These are phyloP conservation scores for Capricornis sumatraensis DNA, from an alignment of 2,113 vertebrate genomes.

Conservation along the genomic window DNA sequence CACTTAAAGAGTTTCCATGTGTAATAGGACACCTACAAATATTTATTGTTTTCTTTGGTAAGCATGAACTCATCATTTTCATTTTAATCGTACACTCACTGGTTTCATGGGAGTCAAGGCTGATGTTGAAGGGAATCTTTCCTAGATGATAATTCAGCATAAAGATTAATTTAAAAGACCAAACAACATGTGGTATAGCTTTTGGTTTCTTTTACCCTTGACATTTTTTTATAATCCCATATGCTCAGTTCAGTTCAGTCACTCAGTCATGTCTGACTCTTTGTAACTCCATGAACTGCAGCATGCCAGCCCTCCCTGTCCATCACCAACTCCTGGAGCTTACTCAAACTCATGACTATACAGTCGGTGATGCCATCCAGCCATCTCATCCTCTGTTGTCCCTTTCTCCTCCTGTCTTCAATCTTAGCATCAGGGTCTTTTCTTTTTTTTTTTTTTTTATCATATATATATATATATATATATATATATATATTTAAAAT, in stretches of 20 bases:
- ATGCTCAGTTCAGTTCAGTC: neutral
- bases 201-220: slow-evolving; percentile 33
- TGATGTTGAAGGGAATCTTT: neutral
- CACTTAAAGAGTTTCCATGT: neutral
- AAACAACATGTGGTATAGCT: neutral
- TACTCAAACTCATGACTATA: neutral
- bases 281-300: neutral
- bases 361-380: neutral
- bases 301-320: neutral
- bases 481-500: too few species aligned
- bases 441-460: too few species aligned
- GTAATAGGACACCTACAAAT: neutral
- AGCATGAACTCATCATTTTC: neutral
- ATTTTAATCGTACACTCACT: neutral
- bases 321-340: neutral
- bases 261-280: neutral
- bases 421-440: neutral
- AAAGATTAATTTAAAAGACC: slow-evolving; percentile 30
- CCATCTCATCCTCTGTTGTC: neutral
- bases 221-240: slow-evolving; percentile 17
- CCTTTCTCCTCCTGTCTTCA: rapidly evolving
- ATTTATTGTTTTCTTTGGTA: neutral
- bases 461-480: too few species aligned
- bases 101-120: neutral
- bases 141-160: neutral